phyloP scores from a whole-genome alignment of 2,797 vertebrate species.

The Siniperca scherzeri region DNA sequence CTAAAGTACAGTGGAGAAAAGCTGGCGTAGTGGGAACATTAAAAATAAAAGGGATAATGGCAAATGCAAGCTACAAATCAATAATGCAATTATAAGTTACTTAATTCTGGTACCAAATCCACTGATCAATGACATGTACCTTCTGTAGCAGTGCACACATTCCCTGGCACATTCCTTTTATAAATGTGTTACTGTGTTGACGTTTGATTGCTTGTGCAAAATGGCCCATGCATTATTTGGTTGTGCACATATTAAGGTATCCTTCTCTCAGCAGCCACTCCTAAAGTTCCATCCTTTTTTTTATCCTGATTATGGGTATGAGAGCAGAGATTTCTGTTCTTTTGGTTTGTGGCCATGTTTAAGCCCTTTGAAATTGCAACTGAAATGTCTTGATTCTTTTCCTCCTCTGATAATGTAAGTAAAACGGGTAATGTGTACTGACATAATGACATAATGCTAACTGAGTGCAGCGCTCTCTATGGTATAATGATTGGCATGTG shows the following conservation, averaged over 20 bases:
- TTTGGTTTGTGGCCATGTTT: neutral
- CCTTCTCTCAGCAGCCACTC: constrained; percentile 1
- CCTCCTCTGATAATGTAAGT: neutral
- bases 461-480: constrained; percentile 13
- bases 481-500: constrained; percentile 41
- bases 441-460: constrained; percentile 30
- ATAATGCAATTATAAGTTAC: constrained; percentile 18
- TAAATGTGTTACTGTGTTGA: constrained; percentile 6
- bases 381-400: neutral
- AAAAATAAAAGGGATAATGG: constrained; percentile 3
- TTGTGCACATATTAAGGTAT: neutral
- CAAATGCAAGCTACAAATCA: constrained; percentile 23
- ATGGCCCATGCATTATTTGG: neutral
- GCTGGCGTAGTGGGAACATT: neutral
- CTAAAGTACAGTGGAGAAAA: constrained; percentile 7
- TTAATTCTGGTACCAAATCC: constrained; percentile 13
- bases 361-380: neutral
- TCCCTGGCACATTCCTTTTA: constrained; percentile 1
- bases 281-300: neutral
- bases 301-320: neutral
- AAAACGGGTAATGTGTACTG: constrained; percentile 22
- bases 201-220: constrained; percentile 36
- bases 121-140: constrained; percentile 20
- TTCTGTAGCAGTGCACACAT: neutral
- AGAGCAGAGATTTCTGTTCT: neutral